A percentile compares a stretch with the other conserved stretches of the same genome.
Conservation (phyloP, 2,113 vertebrate species). For the Myrmecobius fasciatus region DNA sequence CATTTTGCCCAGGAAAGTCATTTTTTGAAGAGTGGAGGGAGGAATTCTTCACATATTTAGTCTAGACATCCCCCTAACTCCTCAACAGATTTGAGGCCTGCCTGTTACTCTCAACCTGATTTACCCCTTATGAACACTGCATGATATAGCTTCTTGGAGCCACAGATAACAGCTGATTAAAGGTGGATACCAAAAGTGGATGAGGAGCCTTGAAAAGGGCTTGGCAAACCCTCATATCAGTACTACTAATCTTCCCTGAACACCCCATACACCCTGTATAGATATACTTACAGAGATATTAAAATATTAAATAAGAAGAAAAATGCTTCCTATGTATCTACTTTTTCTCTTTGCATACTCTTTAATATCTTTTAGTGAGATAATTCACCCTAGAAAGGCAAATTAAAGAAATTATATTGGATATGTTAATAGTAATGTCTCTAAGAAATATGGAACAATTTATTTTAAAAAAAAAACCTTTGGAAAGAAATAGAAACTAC, state of each 20-base stretch:
- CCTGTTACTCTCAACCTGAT: not conserved
- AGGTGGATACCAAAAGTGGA: not conserved
- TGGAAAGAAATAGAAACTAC: not conserved
- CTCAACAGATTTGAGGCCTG: not conserved
- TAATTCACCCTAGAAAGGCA: not conserved
- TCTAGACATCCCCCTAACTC: too few relatives aligned
- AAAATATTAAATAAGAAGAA: constrained; percentile 6
- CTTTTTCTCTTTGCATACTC: not conserved
- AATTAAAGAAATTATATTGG: not conserved
- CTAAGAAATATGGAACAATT: not conserved
- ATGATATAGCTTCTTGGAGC: not conserved
- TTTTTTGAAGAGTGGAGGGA: too few relatives aligned
- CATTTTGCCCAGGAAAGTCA: too few relatives aligned
- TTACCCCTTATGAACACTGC: not conserved
- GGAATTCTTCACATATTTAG: too few relatives aligned
- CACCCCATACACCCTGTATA: not conserved
- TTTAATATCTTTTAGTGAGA: not conserved
- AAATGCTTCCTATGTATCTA: constrained; percentile 1
- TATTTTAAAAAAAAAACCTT: not conserved
- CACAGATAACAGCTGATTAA: not conserved
- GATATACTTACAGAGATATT: constrained; percentile 13
- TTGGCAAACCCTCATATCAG: not conserved
- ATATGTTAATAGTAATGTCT: not conserved
- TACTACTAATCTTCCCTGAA: not conserved
- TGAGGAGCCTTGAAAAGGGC: not conserved